Conservation (phyloP, 2,888 invertebrate genomes). For the Schizaphis graminum region DNA sequence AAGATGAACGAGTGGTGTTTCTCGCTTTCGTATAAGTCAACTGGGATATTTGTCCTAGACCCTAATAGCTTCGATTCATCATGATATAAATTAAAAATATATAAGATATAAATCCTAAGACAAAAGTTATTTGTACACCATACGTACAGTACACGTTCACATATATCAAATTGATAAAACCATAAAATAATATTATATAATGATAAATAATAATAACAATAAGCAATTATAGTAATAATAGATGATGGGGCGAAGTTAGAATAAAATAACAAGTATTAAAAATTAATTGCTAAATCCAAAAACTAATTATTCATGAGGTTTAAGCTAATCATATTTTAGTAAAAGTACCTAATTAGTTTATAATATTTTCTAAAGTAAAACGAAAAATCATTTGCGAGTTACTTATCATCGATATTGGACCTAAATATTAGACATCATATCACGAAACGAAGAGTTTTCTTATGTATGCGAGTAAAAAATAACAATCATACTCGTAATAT, state of each 20-base stretch:
- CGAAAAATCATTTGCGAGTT: background rate
- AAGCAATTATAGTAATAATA: background rate
- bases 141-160: background rate
- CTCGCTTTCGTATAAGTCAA: background rate
- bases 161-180: background rate
- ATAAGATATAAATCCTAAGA: background rate
- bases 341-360: background rate
- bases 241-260: background rate
- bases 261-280: background rate
- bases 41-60: background rate
- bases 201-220: background rate
- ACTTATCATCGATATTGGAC: background rate
- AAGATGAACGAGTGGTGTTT: background rate
- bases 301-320: background rate
- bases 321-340: too few relatives aligned
- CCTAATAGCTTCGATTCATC: background rate
- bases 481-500: background rate
- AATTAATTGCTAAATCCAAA: background rate
- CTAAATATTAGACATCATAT: background rate
- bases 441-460: background rate
- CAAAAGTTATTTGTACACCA: background rate
- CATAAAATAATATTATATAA: background rate
- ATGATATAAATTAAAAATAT: background rate
- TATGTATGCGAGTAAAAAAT: background rate
- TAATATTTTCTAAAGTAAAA: background rate